phyloP scores from a whole-genome alignment of 1,140 invertebrate species.

The Gryon sp. region DNA sequence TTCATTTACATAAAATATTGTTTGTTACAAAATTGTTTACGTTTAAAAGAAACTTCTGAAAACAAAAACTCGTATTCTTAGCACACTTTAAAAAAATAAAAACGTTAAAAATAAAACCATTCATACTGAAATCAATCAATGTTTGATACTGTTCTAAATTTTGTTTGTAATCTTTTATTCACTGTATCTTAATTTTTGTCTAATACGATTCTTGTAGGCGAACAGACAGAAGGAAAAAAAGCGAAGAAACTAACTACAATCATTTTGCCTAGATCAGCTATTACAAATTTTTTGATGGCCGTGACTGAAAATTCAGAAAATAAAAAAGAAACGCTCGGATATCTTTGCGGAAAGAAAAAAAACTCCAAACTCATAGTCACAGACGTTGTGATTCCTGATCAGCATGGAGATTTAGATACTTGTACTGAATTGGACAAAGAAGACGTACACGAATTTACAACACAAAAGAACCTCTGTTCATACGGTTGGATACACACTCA shows the following conservation, averaged over 20 bases:
- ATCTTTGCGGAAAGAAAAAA: not conserved
- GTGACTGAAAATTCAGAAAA: not conserved
- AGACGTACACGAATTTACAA: not conserved
- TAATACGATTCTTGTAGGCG: not conserved
- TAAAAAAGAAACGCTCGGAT: not conserved
- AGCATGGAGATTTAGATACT: not conserved
- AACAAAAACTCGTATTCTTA: too few relatives aligned
- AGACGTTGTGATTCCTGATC: not conserved
- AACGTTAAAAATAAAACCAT: too few relatives aligned
- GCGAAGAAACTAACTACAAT: not conserved
- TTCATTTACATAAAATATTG: too few relatives aligned
- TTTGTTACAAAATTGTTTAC: not conserved
- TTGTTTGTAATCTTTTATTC: not conserved
- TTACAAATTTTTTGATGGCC: not conserved
- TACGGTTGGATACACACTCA: constrained; percentile 3
- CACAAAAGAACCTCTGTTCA: not conserved
- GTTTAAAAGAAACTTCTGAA: too few relatives aligned
- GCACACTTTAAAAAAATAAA: too few relatives aligned
- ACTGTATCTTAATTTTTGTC: not conserved
- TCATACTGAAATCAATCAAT: too few relatives aligned
- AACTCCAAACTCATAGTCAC: not conserved
- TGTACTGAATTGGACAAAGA: not conserved
- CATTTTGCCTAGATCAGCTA: not conserved
- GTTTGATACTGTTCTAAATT: not conserved
- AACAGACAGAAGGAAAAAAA: not conserved